Evolutionary conservation across 2,113 vertebrate species (phyloP).

Genomic region (Diadophis punctatus): DNA sequence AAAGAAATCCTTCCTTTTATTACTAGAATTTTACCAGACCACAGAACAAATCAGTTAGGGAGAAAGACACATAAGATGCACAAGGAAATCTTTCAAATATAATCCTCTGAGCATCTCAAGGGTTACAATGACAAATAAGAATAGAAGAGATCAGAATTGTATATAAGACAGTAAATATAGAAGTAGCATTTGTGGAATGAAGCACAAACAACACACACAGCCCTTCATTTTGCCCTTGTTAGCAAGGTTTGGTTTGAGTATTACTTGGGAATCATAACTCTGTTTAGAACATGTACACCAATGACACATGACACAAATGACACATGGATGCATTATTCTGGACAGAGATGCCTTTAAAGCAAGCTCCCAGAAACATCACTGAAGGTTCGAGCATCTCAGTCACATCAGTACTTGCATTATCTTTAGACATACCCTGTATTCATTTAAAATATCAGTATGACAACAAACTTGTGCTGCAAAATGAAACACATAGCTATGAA

Average conservation of each 20-base stretch:
- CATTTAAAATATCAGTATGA: background rate
- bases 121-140: background rate
- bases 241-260: background rate
- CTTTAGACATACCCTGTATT: background rate
- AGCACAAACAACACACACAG: background rate
- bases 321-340: background rate
- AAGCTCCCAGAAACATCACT: background rate
- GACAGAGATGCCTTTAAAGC: background rate
- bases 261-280: background rate
- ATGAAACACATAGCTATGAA: background rate
- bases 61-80: background rate
- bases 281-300: background rate
- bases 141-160: background rate
- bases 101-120: background rate
- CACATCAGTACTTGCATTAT: background rate
- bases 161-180: background rate
- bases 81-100: background rate
- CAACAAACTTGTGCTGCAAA: background rate
- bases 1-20: constrained; percentile 13
- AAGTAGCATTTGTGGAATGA: background rate
- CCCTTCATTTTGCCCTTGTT: background rate
- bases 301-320: background rate
- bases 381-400: background rate
- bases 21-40: background rate
- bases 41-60: constrained; percentile 2